phyloP scores from a whole-genome alignment of 2,797 vertebrate genomes.

The Manis crassicaudata region DNA sequence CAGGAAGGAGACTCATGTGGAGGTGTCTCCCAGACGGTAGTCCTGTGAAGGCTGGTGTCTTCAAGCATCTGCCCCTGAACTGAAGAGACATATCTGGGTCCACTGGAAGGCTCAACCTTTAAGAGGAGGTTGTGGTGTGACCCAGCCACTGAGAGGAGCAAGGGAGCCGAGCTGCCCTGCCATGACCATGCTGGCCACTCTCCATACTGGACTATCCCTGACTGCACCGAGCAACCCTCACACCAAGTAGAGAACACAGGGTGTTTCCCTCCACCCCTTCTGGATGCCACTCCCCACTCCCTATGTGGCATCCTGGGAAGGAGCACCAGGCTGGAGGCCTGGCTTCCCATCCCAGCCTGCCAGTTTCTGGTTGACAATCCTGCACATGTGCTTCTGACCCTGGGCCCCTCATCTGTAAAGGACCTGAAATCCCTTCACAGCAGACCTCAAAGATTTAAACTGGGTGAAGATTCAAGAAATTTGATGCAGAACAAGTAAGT shows the following conservation, averaged over 20 bases:
- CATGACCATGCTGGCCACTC: fast-evolving
- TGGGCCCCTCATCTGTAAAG: not conserved
- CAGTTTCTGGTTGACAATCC: not conserved
- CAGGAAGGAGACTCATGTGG: not conserved
- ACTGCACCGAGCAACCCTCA: not conserved
- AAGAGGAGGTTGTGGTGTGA: not conserved
- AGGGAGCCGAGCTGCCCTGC: not conserved
- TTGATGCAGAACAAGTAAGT: not conserved
- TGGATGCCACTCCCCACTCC: not conserved
- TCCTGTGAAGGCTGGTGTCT: fast-evolving
- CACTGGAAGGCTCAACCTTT: not conserved
- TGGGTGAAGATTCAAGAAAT: not conserved
- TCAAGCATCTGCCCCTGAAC: not conserved
- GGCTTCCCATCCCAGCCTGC: not conserved
- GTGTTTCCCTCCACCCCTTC: not conserved
- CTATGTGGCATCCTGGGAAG: not conserved
- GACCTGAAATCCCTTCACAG: not conserved
- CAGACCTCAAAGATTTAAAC: not conserved
- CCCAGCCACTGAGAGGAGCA: not conserved
- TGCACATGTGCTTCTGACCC: fast-evolving
- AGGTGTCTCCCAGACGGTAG: fast-evolving
- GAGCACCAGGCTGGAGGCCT: not conserved
- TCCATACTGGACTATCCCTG: not conserved
- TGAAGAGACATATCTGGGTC: not conserved
- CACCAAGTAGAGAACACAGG: not conserved